Percentiles rank a stretch among this genome's conserved stretches.
phyloP scores from a whole-genome alignment of 2,888 invertebrate genomes.

The Cantharis rufa region DNA sequence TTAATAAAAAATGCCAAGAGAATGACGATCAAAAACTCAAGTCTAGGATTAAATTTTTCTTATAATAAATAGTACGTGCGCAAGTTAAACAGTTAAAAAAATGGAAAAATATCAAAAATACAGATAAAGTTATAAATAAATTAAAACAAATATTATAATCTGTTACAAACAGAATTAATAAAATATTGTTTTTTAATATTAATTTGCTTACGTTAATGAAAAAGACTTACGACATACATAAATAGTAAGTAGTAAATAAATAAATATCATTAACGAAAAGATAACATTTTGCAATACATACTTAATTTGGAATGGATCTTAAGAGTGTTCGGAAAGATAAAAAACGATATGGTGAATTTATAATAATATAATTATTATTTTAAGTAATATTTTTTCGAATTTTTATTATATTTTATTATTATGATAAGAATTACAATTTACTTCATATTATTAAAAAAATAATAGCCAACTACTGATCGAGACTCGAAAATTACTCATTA shows the following conservation, averaged over 20 bases:
- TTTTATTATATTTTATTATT: too few species aligned
- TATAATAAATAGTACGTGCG: background rate
- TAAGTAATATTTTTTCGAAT: too few species aligned
- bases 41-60: background rate
- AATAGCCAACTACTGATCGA: too few species aligned
- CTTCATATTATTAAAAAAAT: too few species aligned
- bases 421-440: too few species aligned
- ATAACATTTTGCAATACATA: background rate
- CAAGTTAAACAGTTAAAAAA: background rate
- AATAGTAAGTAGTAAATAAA: background rate
- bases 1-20: background rate
- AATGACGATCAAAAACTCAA: background rate
- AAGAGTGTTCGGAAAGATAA: background rate
- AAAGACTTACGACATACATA: background rate
- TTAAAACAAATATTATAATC: background rate
- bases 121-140: background rate
- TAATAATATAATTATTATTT: too few species aligned
- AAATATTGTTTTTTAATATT: background rate
- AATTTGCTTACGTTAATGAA: background rate
- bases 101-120: background rate
- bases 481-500: too few species aligned
- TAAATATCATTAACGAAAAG: background rate
- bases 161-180: background rate
- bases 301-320: background rate
- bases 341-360: background rate